Base-by-base conservation (phyloP, 2,888 invertebrate species). In the Xanthia icteritia region DNA sequence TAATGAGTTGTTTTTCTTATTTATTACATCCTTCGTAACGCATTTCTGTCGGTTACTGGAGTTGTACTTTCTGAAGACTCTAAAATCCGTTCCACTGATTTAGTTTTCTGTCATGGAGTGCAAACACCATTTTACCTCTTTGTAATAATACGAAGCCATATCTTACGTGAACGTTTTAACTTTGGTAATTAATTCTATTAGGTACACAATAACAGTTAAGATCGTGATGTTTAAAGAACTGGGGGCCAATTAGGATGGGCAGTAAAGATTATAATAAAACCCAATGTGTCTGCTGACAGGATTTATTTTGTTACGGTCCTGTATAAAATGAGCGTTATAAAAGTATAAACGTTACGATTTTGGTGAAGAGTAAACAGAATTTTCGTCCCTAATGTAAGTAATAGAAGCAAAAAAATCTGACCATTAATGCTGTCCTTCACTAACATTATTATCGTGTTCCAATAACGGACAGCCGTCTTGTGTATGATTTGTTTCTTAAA, bases 251-350 rank as follows among this genome's bases (percentile, higher is more conserved):
- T 86, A 83, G 83, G 82, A 77, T 61, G 60, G 39, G 74, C 31
- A 85, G 83, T 85, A 86, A 85, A 86, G 79, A 77, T 85, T 75
- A 86, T 66, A 86, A 86, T 85, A 83, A 85, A 85, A 85, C 45
- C 71, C 70, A 86, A 86, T 85, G 86, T 45, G 75, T 81, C 81
- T 80, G 79, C 51, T 66, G 73, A 69, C 75, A 60, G 86, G 79
- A 86, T 83, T 84, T 71, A 84, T 83, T 83, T 70, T 67, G 83
- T 65, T 75, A 73, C 65, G 54, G 70, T 86, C 48, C 73, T 54
- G 58, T 58, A 74, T 79, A 65, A 79, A 77, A 82, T 85, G 69
- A 77, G 67, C 71, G 60, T 82, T 65, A 65, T 63, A 70, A 65
- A 80, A 51, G 66, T 51, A 82, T 81, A 66, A 66, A 51, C 17